Conservation (phyloP, 2,113 vertebrate genomes). For the Alligator mississippiensis region DNA sequence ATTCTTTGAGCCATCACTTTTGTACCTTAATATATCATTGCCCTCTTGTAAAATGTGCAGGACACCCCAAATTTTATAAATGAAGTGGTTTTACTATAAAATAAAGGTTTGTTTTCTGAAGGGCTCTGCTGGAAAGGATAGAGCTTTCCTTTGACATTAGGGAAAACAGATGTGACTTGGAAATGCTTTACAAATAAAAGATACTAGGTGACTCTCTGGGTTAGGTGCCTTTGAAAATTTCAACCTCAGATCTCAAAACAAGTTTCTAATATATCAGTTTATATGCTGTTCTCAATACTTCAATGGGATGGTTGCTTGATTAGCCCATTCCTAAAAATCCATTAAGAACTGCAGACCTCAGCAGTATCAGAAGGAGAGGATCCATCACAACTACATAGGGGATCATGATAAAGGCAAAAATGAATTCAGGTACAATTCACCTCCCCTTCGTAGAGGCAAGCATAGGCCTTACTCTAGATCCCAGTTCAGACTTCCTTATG, state of each 20-base stretch:
- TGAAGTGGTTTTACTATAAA: conserved; percentile 64
- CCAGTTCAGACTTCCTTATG: no score
- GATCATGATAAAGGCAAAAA: no score
- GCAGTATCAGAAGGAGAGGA: no score
- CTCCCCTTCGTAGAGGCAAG: no score
- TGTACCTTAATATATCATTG: conserved; percentile 66
- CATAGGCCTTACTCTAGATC: no score
- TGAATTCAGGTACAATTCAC: no score
- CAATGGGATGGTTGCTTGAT: not conserved
- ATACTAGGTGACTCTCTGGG: not conserved
- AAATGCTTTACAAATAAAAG: conserved; percentile 11
- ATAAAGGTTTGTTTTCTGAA: conserved; percentile 62
- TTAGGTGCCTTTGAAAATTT: not conserved
- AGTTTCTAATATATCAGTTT: not conserved
- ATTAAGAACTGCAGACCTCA: not conserved
- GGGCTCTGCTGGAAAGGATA: conserved; percentile 49
- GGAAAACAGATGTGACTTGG: conserved; percentile 27
- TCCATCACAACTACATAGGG: no score
- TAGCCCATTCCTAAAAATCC: not conserved
- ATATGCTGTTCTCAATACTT: not conserved
- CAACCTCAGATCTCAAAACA: not conserved
- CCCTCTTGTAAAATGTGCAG: conserved; percentile 2
- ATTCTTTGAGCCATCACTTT: conserved; percentile 61
- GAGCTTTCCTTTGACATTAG: conserved; percentile 21
- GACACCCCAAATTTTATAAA: conserved; percentile 67